A percentile compares a stretch with the other conserved stretches of the same genome.
Conservation (phyloP, 2,113 vertebrate genomes). For the Amia ocellicauda region DNA sequence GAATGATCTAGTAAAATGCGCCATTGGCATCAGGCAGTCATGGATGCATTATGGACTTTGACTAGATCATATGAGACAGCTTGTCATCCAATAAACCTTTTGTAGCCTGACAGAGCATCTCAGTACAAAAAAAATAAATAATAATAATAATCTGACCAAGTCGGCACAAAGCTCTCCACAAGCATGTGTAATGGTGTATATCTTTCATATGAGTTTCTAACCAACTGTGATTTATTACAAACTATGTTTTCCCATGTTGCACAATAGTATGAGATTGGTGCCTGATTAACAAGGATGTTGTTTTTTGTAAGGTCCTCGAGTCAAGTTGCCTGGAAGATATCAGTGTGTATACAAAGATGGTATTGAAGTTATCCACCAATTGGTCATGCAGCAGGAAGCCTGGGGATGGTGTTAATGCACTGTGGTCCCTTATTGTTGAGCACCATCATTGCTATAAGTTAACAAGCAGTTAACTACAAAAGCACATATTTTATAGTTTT, state of each 20-base stretch:
- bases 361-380: conserved; percentile 55
- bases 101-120: conserved; percentile 44
- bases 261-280: conserved; percentile 49
- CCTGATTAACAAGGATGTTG: conserved; percentile 65
- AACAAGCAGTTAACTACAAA: no score
- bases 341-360: conserved; percentile 67
- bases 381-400: conserved; percentile 60
- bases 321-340: conserved; percentile 71
- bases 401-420: conserved; percentile 47
- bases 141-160: not conserved
- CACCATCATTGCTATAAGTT: conserved; percentile 40
- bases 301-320: conserved; percentile 47
- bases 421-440: conserved; percentile 55
- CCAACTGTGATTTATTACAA: no score
- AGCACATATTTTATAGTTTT: no score
- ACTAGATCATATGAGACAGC: conserved; percentile 46
- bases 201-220: conserved; percentile 10
- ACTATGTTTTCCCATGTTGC: not conserved
- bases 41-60: conserved; percentile 32
- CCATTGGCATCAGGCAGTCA: conserved; percentile 32
- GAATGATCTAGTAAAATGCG: conserved; percentile 27
- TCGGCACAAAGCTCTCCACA: not conserved
- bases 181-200: conserved; percentile 25
- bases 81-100: conserved; percentile 50
- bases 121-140: conserved; percentile 38